Conservation (phyloP, 2,113 vertebrate species). For the Mustelus asterias region DNA sequence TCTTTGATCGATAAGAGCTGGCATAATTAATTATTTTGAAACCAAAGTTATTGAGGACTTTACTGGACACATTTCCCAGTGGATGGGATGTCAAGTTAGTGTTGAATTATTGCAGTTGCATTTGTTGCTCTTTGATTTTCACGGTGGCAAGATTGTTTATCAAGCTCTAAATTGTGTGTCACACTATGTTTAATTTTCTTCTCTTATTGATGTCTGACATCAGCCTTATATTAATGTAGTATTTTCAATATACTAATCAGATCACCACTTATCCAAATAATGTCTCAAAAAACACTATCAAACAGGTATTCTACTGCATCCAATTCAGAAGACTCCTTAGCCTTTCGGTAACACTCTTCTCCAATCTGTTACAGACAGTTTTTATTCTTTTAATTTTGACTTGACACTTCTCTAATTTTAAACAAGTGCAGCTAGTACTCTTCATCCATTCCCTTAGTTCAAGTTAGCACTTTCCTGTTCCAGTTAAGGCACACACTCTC, state of each 20-base stretch:
- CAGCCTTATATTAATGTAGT: background rate
- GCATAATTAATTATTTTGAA: background rate
- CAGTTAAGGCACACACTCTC: background rate
- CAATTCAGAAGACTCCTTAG: background rate
- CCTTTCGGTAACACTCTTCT: background rate
- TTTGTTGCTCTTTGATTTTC: background rate
- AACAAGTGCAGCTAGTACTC: background rate
- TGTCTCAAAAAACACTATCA: background rate
- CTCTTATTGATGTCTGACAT: background rate
- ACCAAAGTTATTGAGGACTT: background rate
- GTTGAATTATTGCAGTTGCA: background rate
- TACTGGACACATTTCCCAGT: background rate
- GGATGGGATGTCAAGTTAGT: background rate
- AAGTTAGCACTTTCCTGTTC: background rate
- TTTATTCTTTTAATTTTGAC: background rate
- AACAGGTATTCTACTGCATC: background rate
- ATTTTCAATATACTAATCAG: constrained; percentile 14
- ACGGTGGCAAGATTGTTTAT: background rate
- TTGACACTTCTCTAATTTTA: background rate
- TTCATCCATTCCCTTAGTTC: background rate
- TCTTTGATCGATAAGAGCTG: background rate
- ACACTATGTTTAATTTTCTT: background rate
- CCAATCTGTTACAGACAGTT: background rate
- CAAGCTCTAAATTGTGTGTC: background rate
- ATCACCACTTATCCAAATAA: background rate